These are phyloP conservation scores for Hylyphantes graminicola DNA, from an alignment of 1,140 invertebrate genomes.

Conservation along the genomic window DNA sequence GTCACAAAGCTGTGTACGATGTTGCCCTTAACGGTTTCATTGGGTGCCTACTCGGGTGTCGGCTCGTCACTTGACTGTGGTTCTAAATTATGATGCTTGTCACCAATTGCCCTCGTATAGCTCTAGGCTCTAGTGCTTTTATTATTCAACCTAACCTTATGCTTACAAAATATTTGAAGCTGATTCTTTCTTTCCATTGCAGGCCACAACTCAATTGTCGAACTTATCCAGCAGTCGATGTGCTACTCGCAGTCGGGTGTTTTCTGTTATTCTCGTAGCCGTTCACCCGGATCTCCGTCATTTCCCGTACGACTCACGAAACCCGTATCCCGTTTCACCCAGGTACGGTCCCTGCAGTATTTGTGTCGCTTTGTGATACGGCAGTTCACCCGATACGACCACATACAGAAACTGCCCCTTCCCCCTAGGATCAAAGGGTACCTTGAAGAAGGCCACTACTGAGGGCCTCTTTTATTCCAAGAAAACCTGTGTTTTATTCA, in stretches of 20 bases:
- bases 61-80: too few relatives aligned
- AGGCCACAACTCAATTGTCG: conserved; percentile 75
- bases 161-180: too few relatives aligned
- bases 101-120: too few relatives aligned
- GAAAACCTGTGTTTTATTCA: too few relatives aligned
- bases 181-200: too few relatives aligned
- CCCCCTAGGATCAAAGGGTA: conserved; percentile 77
- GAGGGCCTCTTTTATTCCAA: not conserved
- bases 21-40: too few relatives aligned
- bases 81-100: too few relatives aligned
- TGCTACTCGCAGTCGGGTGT: conserved; percentile 76
- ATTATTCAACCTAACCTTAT: too few relatives aligned
- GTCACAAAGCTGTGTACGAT: too few relatives aligned
- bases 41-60: too few relatives aligned
- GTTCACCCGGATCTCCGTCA: conserved; percentile 75
- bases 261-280: conserved; percentile 79
- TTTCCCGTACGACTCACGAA: conserved; percentile 81
- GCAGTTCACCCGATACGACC: conserved; percentile 77
- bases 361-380: conserved; percentile 82
- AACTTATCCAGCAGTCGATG: conserved; percentile 79
- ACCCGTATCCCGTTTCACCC: conserved; percentile 80
- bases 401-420: conserved; percentile 79
- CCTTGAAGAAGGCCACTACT: conserved; percentile 73
- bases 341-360: conserved; percentile 80
- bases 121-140: too few relatives aligned